Conservation (phyloP, 2,797 vertebrate species). For the Lutra lutra region DNA sequence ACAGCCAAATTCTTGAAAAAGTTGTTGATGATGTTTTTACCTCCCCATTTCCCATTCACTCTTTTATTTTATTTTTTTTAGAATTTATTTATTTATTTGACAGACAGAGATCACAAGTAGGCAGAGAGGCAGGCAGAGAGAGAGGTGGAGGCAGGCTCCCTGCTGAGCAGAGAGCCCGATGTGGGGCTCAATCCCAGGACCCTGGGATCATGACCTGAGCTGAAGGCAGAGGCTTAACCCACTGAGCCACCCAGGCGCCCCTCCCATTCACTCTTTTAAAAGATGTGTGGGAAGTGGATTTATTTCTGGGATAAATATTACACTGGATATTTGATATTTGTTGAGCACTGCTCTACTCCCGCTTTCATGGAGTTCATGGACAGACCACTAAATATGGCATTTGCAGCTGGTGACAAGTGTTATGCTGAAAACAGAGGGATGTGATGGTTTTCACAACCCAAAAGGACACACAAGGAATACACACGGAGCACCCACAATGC, state of each 20-base stretch:
- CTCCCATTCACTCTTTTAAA: neutral
- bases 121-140: no score
- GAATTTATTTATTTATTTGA: no score
- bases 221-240: no score
- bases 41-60: neutral
- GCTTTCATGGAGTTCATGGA: neutral
- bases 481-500: neutral
- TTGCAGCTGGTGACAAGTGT: neutral
- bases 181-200: no score
- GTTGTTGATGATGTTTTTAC: neutral
- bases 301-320: neutral
- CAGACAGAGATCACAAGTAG: no score
- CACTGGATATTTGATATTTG: neutral
- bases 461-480: neutral
- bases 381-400: neutral
- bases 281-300: neutral
- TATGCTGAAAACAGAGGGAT: neutral
- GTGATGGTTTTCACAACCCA: neutral
- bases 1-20: neutral
- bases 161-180: no score
- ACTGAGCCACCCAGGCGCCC: no score
- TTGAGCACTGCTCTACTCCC: neutral
- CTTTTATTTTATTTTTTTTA: neutral
- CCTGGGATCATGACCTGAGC: no score
- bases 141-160: no score